Evolutionary conservation across 2,797 vertebrate genomes (phyloP).

Genomic region (Macropodus opercularis): DNA sequence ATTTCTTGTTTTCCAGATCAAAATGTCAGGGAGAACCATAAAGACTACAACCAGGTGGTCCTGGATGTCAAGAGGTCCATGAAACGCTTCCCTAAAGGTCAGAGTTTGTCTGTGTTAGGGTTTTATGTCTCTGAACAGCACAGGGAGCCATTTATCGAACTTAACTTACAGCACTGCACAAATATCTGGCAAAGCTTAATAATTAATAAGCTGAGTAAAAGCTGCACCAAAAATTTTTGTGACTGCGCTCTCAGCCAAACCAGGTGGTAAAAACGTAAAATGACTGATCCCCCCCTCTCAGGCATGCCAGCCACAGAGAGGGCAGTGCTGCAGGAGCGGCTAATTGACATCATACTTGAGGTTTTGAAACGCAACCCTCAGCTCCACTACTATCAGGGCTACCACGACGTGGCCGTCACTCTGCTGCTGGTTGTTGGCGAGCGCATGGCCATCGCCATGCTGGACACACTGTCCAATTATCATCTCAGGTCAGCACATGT

Average conservation of each 20-base stretch:
- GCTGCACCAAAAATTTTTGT: slow-evolving; percentile 4
- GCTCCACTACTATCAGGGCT: slow-evolving; percentile 89
- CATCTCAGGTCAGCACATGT: slow-evolving; percentile 84
- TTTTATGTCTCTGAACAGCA: slow-evolving; percentile 10
- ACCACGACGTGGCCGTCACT: slow-evolving; percentile 86
- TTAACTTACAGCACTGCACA: slow-evolving; percentile 3
- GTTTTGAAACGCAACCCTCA: slow-evolving; percentile 81
- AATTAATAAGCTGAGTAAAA: slow-evolving; percentile 25
- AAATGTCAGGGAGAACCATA: slow-evolving; percentile 80
- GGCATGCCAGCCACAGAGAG: slow-evolving; percentile 83
- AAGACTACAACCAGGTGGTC: slow-evolving; percentile 86
- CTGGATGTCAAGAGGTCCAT: slow-evolving; percentile 86
- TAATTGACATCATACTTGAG: slow-evolving; percentile 83
- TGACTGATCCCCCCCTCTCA: slow-evolving; percentile 40
- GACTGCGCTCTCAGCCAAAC: slow-evolving; percentile 4
- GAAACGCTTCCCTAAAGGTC: slow-evolving; percentile 86
- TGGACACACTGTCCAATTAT: slow-evolving; percentile 84
- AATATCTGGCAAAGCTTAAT: slow-evolving; percentile 30
- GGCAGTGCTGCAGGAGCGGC: slow-evolving; percentile 83
- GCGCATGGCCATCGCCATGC: slow-evolving; percentile 82
- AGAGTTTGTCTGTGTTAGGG: background rate
- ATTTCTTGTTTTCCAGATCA: slow-evolving; percentile 66
- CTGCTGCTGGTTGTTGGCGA: slow-evolving; percentile 84
- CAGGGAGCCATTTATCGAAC: slow-evolving; percentile 15
- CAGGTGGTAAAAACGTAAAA: no score